Conservation (phyloP, 2,888 invertebrate species). For the Liopterus haemorrhoidalis region DNA sequence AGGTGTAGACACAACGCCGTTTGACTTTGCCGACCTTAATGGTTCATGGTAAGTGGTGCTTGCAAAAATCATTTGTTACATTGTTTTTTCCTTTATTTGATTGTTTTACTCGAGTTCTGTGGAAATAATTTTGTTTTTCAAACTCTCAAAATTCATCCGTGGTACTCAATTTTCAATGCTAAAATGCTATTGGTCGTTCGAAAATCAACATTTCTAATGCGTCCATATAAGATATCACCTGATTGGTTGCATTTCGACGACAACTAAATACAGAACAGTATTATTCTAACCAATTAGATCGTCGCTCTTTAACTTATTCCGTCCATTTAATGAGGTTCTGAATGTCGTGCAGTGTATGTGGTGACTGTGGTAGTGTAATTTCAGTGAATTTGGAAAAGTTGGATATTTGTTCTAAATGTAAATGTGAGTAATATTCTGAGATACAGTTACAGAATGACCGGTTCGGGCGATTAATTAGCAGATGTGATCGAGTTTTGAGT, state of each 20-base stretch:
- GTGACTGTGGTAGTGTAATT: conserved; percentile 29
- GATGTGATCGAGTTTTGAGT: conserved; percentile 14
- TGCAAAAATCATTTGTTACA: conserved; percentile 9
- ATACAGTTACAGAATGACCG: conserved; percentile 2
- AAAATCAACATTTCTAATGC: conserved; percentile 47
- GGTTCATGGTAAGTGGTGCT: conserved; percentile 21
- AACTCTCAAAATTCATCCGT: too few relatives aligned
- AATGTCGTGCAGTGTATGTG: conserved; percentile 33
- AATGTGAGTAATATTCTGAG: conserved; percentile 18
- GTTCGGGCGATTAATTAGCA: conserved; percentile 4
- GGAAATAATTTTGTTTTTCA: conserved; percentile 1
- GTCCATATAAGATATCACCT: conserved; percentile 46
- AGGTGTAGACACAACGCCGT: conserved; percentile 20
- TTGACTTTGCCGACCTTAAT: conserved; percentile 21
- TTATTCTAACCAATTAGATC: conserved; percentile 50
- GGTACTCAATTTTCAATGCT: conserved; percentile 29
- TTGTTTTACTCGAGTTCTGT: background rate
- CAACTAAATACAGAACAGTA: conserved; percentile 47
- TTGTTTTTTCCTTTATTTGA: conserved; percentile 12
- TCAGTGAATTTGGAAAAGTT: conserved; percentile 19
- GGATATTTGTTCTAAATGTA: conserved; percentile 13
- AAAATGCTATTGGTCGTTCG: conserved; percentile 43
- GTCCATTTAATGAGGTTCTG: conserved; percentile 24
- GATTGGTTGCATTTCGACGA: conserved; percentile 48
- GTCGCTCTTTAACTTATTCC: conserved; percentile 39